Evolutionary conservation across 2,113 vertebrate genomes (phyloP), one percentile per base, ranked within the genome.

Genomic region (Nymphicus hollandicus): DNA sequence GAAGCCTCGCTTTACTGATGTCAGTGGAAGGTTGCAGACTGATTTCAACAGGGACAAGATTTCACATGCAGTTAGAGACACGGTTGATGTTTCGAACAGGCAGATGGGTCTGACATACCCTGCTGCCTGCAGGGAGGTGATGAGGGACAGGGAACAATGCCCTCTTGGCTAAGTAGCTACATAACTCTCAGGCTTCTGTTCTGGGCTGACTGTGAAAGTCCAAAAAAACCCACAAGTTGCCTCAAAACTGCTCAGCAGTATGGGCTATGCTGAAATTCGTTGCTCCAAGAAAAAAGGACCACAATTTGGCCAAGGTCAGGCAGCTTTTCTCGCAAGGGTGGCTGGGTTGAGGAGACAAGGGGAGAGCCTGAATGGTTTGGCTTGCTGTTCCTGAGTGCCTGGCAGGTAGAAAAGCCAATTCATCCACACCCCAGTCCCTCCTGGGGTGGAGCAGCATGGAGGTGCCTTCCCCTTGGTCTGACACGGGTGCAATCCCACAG

Each of bases 361-460:
- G 43, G 1, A 72, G 55, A 87, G 55, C 29, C 1, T 9, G n/a
- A 76, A 23, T 6, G 2, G 24, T 29, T 3, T 17, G 83, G 20
- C 29, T 1, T 72, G 70, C 3, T 73, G 2, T 12, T 74, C 31
- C 77, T 8, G 25, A 9, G 24, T 64, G 52, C 44, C 52, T 4
- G 10, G 2, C 35, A 22, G 56, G 43, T 1, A 29, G 70, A 49
- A 79, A 10, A 3, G 20, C 6, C 60, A 20, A 7, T 53, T 22
- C n/a, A 18, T 35, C 29, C 77, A 44, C 69, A 53, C 3, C 24
- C 27, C 56, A 39, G n/a, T 44, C 35, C 14, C 16, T 81, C 19
- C 69, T 55, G n/a, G 50, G 31, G 39, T 55, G n/a, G n/a, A 65
- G 55, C 1, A 0, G 55, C 5, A 0, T 46, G 2, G 0, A 27